phyloP scores from a whole-genome alignment of 2,888 invertebrate species.

The Phasia obesa region DNA sequence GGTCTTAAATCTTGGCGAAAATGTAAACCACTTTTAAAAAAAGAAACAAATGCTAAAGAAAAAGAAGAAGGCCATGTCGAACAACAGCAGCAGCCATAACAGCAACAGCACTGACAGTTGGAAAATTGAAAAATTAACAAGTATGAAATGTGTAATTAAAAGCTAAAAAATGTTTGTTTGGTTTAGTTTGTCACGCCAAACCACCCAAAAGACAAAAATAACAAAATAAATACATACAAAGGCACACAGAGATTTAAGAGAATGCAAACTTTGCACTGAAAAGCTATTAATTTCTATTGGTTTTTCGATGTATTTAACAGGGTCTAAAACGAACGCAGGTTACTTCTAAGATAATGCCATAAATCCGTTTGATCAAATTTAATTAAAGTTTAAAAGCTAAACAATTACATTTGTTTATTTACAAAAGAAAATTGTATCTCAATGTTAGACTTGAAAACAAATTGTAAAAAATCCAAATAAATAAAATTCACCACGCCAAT shows the following conservation, averaged over 20 bases:
- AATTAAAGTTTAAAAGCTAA: too few relatives aligned
- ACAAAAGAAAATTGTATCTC: too few relatives aligned
- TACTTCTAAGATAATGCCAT: too few relatives aligned
- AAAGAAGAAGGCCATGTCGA: conserved; percentile 56
- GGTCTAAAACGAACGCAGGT: too few relatives aligned
- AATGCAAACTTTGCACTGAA: not conserved
- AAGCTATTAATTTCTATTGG: too few relatives aligned
- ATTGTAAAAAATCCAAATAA: too few relatives aligned
- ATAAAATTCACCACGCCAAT: too few relatives aligned
- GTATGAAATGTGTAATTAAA: conserved; percentile 81
- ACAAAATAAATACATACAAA: conserved; percentile 31
- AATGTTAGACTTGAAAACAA: too few relatives aligned
- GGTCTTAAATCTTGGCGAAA: conserved; percentile 62
- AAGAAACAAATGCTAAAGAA: conserved; percentile 11
- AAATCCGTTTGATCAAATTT: too few relatives aligned
- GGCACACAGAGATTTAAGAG: conserved; percentile 25
- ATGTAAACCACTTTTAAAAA: conserved; percentile 34
- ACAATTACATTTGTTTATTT: too few relatives aligned
- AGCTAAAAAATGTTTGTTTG: conserved; percentile 71
- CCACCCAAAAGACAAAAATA: conserved; percentile 64
- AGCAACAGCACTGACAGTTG: conserved; percentile 61
- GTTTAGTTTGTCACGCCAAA: conserved; percentile 67
- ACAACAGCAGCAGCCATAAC: conserved; percentile 38
- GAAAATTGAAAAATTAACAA: conserved; percentile 81
- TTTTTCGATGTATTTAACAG: too few relatives aligned